phyloP scores from a whole-genome alignment of 2,888 invertebrate genomes.

The Eremobia ochroleuca region DNA sequence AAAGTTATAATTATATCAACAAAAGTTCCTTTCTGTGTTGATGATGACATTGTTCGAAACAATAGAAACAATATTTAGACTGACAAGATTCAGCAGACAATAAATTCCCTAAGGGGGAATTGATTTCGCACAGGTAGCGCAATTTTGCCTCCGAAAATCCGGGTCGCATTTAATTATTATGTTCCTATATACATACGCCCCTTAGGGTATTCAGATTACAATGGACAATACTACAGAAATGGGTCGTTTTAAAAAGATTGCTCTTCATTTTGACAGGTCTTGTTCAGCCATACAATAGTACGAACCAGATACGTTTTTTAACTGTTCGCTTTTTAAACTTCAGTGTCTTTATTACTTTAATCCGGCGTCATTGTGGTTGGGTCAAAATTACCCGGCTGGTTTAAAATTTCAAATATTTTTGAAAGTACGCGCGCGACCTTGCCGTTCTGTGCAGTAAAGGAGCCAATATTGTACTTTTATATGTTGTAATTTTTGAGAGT shows the following conservation, averaged over 20 bases:
- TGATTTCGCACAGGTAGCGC: constrained; percentile 15
- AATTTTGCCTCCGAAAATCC: constrained; percentile 15
- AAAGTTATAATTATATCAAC: not conserved
- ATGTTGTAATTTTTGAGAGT: no score
- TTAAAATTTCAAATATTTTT: no score
- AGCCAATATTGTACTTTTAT: no score
- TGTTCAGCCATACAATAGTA: constrained; percentile 34
- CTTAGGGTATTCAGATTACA: constrained; percentile 21
- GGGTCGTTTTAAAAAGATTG: constrained; percentile 32
- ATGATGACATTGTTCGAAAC: constrained; percentile 10
- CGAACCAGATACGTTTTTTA: constrained; percentile 9
- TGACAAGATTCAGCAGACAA: not conserved
- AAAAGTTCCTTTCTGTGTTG: not conserved
- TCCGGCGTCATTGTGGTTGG: no score
- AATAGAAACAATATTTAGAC: not conserved
- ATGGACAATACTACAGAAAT: constrained; percentile 11
- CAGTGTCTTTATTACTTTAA: not conserved
- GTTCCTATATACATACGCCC: constrained; percentile 1
- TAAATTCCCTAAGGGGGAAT: constrained; percentile 11
- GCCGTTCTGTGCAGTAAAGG: no score
- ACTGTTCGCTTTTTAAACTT: constrained; percentile 2
- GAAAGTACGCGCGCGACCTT: no score
- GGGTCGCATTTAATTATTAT: constrained; percentile 2
- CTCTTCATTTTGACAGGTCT: constrained; percentile 27
- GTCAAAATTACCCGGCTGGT: no score